Evolutionary conservation across 2,888 invertebrate genomes (phyloP).

Genomic region (Sisyra terminalis): DNA sequence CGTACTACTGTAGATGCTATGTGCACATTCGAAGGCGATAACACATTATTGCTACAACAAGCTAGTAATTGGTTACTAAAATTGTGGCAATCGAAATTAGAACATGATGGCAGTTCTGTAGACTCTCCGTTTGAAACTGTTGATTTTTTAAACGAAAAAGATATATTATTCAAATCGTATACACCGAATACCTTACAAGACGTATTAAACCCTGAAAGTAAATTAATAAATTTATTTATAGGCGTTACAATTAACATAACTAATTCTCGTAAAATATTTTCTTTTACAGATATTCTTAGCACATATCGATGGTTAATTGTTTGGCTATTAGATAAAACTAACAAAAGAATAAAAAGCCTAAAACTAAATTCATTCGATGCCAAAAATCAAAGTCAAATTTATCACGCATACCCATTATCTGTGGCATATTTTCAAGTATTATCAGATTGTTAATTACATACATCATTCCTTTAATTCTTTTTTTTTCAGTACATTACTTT

Average conservation of each 20-base stretch:
- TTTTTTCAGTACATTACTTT: slow-evolving; percentile 34
- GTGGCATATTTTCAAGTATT: slow-evolving; percentile 73
- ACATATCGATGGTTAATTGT: slow-evolving; percentile 70
- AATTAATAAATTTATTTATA: no score
- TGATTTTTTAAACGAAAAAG: slow-evolving; percentile 41
- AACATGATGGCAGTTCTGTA: slow-evolving; percentile 12
- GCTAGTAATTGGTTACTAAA: slow-evolving; percentile 69
- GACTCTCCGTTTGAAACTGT: slow-evolving; percentile 57
- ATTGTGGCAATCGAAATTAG: slow-evolving; percentile 38
- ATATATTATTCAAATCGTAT: slow-evolving; percentile 33
- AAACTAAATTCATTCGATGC: slow-evolving; percentile 48
- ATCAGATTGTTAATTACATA: no score
- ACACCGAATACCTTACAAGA: slow-evolving; percentile 29
- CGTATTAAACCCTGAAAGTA: slow-evolving; percentile 34
- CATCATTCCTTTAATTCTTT: no score
- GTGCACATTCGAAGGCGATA: slow-evolving; percentile 34
- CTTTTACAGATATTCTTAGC: no score
- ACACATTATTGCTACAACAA: slow-evolving; percentile 75
- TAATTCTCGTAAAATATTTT: no score
- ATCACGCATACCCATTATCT: slow-evolving; percentile 59
- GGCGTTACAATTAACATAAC: no score
- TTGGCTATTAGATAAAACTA: slow-evolving; percentile 53
- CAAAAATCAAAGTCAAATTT: slow-evolving; percentile 75
- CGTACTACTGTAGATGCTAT: slow-evolving; percentile 36
- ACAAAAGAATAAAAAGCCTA: slow-evolving; percentile 37